phyloP scores from a whole-genome alignment of 2,888 invertebrate genomes.

The Leucophenga maculata region DNA sequence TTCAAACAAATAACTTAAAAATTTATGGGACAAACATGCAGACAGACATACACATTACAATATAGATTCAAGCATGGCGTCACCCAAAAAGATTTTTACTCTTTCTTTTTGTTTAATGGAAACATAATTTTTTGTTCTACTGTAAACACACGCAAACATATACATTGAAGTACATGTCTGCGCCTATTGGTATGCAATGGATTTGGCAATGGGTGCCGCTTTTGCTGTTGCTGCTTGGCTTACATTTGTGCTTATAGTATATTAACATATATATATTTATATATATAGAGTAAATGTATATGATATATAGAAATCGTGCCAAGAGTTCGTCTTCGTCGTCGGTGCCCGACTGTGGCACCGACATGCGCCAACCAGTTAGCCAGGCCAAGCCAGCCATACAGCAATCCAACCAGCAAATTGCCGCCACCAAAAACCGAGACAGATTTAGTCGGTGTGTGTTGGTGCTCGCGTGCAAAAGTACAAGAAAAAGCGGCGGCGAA shows the following conservation, averaged over 20 bases:
- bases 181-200: slow-evolving; percentile 25
- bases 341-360: not conserved
- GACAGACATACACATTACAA: too few species aligned
- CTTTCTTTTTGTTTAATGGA: too few species aligned
- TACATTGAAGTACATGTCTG: slow-evolving; percentile 24
- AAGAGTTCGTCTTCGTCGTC: slow-evolving; percentile 27
- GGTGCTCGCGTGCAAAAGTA: slow-evolving; percentile 47
- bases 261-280: slow-evolving; percentile 27
- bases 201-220: slow-evolving; percentile 3
- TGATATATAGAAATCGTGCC: slow-evolving; percentile 33
- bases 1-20: too few species aligned
- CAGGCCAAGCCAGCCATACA: not conserved
- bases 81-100: too few species aligned
- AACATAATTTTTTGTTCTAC: too few species aligned
- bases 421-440: slow-evolving; percentile 48
- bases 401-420: not conserved
- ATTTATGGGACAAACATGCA: too few species aligned
- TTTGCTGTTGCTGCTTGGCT: slow-evolving; percentile 19
- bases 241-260: slow-evolving; percentile 3
- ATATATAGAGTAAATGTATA: slow-evolving; percentile 1
- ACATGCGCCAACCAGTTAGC: not conserved
- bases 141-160: not conserved
- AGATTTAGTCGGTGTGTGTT: slow-evolving; percentile 43
- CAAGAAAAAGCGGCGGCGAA: too few species aligned
- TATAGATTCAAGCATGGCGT: too few species aligned